Base-by-base conservation (phyloP, 23 tunicate genomes). In the Diplosoma virens region DNA sequence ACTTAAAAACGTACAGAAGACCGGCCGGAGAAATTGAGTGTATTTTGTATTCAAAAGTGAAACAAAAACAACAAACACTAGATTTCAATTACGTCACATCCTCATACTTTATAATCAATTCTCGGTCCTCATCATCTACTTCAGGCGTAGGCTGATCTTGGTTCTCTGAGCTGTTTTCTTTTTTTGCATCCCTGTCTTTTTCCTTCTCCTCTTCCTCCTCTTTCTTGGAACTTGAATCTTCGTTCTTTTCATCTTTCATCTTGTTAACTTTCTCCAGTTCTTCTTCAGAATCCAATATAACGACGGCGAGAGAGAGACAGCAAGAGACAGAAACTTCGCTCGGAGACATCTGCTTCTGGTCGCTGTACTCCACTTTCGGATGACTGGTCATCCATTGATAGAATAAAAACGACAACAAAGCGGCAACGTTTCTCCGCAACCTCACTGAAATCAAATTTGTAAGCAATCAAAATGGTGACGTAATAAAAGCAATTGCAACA, bases 251-350 rank as follows among this genome's bases (percentile, higher is more conserved):
- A 9, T 45, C 52, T 45, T 45, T 45, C 21, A 14, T 29, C 28
- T 23, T 37, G 5, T 25, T 25, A 9, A 7, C n/a, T 7, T 65
- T 65, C 71, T 23, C 36, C 9, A 7, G 9, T 65, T 65, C 16
- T 35, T 70, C 67, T 30, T 30, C 67, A 31, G 2, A 26, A n/a
- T 56, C 22, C 50, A 76, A 24, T n/a, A 76, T 76, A 20, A 37
- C 58, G 30, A 48, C 20, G 18, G 52, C 28, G 2, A 76, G 7
- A 58, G 80, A 76, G 68, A 76, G 80, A 29, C 32, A 47, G 25
- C 67, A 76, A 17, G 80, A 76, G 28, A 76, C 80, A 7, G 80
- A 76, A 3, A 76, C 80, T 32, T 76, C 80, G 33, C 68, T 58
- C 29, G 67, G 3, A 30, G 80, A 56, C 80, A 76, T 76, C 58